These are phyloP conservation scores for Nasonovia ribisnigri DNA, from an alignment of 2,888 invertebrate genomes.

Conservation along the genomic window DNA sequence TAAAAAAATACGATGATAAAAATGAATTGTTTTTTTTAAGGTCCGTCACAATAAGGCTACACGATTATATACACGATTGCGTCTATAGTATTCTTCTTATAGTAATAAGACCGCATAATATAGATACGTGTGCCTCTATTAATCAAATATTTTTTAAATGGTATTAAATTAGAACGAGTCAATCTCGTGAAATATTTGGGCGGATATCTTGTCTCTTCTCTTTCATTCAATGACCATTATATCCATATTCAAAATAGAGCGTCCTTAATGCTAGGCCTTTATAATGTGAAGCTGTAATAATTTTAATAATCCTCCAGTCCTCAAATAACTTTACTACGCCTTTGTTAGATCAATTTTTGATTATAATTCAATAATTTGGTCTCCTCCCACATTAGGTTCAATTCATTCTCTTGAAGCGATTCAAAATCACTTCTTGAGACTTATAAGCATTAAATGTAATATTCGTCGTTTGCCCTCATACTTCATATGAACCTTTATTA, in stretches of 20 bases:
- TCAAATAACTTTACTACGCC: not conserved
- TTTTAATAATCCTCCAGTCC: not conserved
- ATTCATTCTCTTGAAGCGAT: not conserved
- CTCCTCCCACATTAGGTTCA: not conserved
- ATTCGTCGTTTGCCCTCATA: too few species aligned
- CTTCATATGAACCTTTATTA: too few species aligned
- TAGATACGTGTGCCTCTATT: not conserved
- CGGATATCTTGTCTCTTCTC: not conserved
- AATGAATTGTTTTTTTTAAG: too few species aligned
- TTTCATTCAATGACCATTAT: not conserved
- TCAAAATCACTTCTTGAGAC: not conserved
- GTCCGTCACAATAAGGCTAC: too few species aligned
- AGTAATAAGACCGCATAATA: not conserved
- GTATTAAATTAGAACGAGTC: not conserved
- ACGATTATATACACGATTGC: too few species aligned
- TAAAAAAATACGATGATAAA: too few species aligned
- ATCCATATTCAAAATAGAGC: conserved; percentile 4
- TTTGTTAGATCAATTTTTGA: not conserved
- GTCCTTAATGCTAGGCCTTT: too few species aligned
- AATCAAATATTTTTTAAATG: not conserved
- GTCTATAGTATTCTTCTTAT: too few species aligned
- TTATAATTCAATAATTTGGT: conserved; percentile 21
- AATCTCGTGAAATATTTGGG: not conserved
- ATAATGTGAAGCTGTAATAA: not conserved
- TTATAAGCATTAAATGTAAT: not conserved